Base-by-base conservation (phyloP, 1,140 invertebrate species). In the Drosophila trapezifrons region DNA sequence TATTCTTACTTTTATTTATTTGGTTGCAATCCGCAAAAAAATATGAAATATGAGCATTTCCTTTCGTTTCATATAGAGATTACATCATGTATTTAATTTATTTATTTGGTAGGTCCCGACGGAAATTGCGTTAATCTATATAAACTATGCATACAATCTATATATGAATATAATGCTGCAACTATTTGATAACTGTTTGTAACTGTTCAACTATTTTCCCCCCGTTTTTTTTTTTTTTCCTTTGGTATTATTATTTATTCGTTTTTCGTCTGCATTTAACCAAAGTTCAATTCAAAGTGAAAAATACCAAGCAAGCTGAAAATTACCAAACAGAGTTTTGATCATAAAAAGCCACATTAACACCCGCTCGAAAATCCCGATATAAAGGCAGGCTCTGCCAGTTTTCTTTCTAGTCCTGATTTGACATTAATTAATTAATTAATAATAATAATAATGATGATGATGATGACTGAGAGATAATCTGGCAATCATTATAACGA, bases 381-480 rank as follows among this genome's bases (percentile, higher is more conserved):
- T 63, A 25, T 37, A 52, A 65, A n/a, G 67, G 64, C 65, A 76
- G 65, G 29, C 66, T 76, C 64, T 45, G 65, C 72, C 71, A 66
- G n/a, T 72, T 89, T 77, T 76, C 52, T 87, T 77, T 73, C 64
- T 89, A 82, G 83, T 79, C 78, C 80, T 87, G 71, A 82, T 76
- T 78, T 78, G 46, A 67, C 62, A 67, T 83, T 82, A 54, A 81
- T 56, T 64, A 57, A 64, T 58, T 42, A 62, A 62, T 65, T 72
- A 22, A 72, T 82, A 51, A 76, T 74, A 32, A 62, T 63, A 20
- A 56, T 77, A 18, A 66, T 76, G 46, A 49, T 64, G 45, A 59
- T 74, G 62, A 62, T 56, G 54, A 62, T 79, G 60, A 78, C 78
- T 69, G 76, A 64, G 78, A 52, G 17, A 78, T 69, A 72, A 74